Evolutionary conservation across 2,113 vertebrate genomes (phyloP).

Genomic region (Gavialis gangeticus): DNA sequence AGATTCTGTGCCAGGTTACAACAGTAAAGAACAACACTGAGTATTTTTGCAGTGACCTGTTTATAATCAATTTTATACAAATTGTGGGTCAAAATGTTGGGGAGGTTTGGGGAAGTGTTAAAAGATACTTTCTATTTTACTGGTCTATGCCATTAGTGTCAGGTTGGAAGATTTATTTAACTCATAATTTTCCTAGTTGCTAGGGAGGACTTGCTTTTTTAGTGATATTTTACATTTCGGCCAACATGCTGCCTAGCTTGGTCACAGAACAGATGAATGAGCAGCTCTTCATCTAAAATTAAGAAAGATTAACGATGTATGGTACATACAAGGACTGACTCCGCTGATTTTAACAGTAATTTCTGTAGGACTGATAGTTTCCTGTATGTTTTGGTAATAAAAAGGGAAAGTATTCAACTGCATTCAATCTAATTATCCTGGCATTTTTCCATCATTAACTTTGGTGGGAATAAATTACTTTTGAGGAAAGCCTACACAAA

Average conservation of each 20-base stretch:
- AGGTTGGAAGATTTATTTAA: neutral
- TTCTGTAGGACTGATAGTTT: slow-evolving; percentile 34
- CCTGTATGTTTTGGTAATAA: neutral
- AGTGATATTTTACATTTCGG: neutral
- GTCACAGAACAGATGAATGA: neutral
- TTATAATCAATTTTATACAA: neutral
- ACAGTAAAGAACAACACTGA: neutral
- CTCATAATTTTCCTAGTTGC: neutral
- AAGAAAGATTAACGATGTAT: neutral
- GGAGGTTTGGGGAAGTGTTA: neutral
- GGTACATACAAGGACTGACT: neutral
- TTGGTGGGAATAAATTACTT: neutral
- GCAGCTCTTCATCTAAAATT: neutral
- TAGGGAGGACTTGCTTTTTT: neutral
- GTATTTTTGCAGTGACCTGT: neutral
- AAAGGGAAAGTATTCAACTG: neutral
- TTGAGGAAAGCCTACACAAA: neutral
- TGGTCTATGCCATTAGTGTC: neutral
- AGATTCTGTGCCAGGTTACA: neutral
- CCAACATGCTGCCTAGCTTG: neutral
- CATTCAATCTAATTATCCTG: neutral
- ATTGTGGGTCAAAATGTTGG: neutral
- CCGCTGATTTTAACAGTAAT: neutral
- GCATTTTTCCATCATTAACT: neutral
- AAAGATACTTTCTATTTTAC: neutral